A percentile compares a stretch with the other conserved stretches of the same genome.
Conservation (phyloP, 1,140 invertebrate species). For the Pogonomyrmex californicus region DNA sequence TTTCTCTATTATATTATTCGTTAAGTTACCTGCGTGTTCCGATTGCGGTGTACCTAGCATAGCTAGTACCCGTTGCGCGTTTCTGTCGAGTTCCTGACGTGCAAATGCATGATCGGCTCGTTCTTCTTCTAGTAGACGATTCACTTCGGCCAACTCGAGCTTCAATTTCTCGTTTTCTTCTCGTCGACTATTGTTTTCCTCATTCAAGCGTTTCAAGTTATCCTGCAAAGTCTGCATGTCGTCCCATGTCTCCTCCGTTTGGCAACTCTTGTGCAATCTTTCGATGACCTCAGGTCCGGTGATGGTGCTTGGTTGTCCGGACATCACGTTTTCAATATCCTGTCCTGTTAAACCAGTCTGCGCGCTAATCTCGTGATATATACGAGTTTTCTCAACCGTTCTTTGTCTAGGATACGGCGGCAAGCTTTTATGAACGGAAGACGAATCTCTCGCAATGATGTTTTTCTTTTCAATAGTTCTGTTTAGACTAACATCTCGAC, state of each 20-base stretch:
- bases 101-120: constrained; percentile 90
- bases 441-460: constrained; percentile 83
- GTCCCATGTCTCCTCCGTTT: constrained; percentile 89
- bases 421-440: constrained; percentile 85
- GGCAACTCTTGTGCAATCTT: constrained; percentile 87
- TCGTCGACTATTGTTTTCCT: constrained; percentile 68
- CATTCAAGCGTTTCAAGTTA: constrained; percentile 85
- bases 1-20: constrained; percentile 25
- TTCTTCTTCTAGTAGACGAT: constrained; percentile 88
- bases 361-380: constrained; percentile 92
- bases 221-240: constrained; percentile 88
- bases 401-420: constrained; percentile 87
- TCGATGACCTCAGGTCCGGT: constrained; percentile 85
- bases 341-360: constrained; percentile 91
- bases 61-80: constrained; percentile 90
- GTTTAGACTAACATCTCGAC: constrained; percentile 76
- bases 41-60: constrained; percentile 88
- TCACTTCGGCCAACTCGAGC: constrained; percentile 79
- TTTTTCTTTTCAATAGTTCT: constrained; percentile 79
- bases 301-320: constrained; percentile 87
- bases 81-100: constrained; percentile 91
- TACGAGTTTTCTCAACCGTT: constrained; percentile 88
- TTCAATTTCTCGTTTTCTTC: constrained; percentile 84
- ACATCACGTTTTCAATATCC: constrained; percentile 91
- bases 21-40: constrained; percentile 78